Conservation (phyloP, 1,140 invertebrate species). For the Hestina assimilis region DNA sequence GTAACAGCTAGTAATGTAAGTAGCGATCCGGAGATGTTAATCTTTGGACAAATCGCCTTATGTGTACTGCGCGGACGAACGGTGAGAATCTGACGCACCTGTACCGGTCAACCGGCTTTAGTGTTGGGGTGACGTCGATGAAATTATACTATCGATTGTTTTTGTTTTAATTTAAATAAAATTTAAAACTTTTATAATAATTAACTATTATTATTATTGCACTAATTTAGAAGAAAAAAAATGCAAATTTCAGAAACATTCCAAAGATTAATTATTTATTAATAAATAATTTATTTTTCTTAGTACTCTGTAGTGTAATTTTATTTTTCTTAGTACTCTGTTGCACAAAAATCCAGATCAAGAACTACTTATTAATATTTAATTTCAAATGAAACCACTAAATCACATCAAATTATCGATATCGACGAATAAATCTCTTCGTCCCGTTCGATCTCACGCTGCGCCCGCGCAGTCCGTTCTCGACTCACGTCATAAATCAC, state of each 20-base stretch:
- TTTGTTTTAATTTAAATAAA: too few species aligned
- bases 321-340: too few species aligned
- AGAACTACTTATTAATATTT: too few species aligned
- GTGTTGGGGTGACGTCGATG: constrained; percentile 28
- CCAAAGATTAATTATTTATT: too few species aligned
- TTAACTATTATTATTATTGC: too few species aligned
- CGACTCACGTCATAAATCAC: constrained; percentile 71
- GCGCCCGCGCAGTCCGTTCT: constrained; percentile 45
- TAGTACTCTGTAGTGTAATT: too few species aligned
- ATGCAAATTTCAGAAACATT: too few species aligned
- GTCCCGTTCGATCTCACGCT: constrained; percentile 54
- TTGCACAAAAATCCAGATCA: too few species aligned
- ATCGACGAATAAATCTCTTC: constrained; percentile 22
- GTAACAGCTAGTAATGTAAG: constrained; percentile 34
- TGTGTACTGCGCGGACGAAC: constrained; percentile 37
- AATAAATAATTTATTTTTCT: too few species aligned
- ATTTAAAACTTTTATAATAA: too few species aligned
- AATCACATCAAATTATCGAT: constrained; percentile 35
- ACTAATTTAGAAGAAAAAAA: too few species aligned
- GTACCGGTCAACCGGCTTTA: constrained; percentile 55
- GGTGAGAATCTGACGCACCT: constrained; percentile 69
- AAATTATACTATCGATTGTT: constrained; percentile 31
- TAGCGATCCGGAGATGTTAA: constrained; percentile 55
- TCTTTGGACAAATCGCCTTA: constrained; percentile 60
- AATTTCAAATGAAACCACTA: too few species aligned